Conservation (phyloP, 2,113 vertebrate species). For the Platichthys flesus region DNA sequence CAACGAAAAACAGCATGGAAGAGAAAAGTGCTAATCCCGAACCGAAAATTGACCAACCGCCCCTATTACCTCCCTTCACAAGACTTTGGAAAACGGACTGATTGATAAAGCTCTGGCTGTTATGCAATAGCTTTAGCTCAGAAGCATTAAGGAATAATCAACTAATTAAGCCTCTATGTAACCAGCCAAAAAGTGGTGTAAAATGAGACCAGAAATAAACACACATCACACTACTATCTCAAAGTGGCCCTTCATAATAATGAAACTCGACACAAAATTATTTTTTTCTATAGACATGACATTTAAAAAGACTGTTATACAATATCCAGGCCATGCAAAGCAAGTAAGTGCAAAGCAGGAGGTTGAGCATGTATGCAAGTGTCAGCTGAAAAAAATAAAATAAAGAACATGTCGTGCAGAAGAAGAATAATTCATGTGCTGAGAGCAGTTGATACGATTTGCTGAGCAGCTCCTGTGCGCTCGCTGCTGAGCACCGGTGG, state of each 20-base stretch:
- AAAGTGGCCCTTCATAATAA: constrained; percentile 3
- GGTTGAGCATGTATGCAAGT: neutral
- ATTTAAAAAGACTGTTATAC: constrained; percentile 14
- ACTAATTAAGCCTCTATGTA: constrained; percentile 26
- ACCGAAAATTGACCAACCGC: constrained; percentile 3
- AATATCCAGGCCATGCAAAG: constrained; percentile 15
- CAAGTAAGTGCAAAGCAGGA: neutral
- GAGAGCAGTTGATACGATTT: constrained; percentile 36
- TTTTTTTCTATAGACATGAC: neutral
- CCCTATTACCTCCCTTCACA: constrained; percentile 2
- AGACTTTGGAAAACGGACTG: constrained; percentile 7
- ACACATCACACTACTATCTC: constrained; percentile 5
- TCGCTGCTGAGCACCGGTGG: neutral
- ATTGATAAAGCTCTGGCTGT: constrained; percentile 22
- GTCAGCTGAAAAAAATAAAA: constrained; percentile 3
- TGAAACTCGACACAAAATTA: constrained; percentile 3
- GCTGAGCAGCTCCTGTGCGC: constrained; percentile 22
- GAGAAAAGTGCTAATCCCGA: too few relatives aligned
- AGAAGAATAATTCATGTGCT: constrained; percentile 23
- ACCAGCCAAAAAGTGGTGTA: neutral
- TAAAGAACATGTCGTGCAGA: constrained; percentile 1
- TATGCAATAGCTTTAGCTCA: constrained; percentile 37
- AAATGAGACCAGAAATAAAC: neutral
- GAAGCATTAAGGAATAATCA: constrained; percentile 19
- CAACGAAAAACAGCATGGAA: too few relatives aligned